These are phyloP conservation scores for Drosophila diplacantha DNA, from an alignment of 2,888 invertebrate genomes.

Conservation along the genomic window DNA sequence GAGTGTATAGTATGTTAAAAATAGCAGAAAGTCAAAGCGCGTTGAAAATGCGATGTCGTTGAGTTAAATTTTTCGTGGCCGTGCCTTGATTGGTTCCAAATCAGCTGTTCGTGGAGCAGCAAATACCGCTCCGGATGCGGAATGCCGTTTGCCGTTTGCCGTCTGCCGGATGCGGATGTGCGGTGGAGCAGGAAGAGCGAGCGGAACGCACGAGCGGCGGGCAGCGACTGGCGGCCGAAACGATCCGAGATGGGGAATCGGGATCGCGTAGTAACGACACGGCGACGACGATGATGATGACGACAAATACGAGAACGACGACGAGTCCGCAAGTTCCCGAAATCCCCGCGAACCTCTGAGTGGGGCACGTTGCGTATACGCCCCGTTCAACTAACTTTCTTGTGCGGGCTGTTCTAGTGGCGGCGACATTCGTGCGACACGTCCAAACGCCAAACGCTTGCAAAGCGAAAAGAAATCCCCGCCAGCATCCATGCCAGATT, in stretches of 20 bases:
- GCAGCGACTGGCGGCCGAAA: constrained; percentile 55
- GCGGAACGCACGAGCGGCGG: constrained; percentile 67
- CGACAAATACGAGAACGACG: not conserved
- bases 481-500: constrained; percentile 32
- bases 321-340: constrained; percentile 15
- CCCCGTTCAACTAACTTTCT: constrained; percentile 55
- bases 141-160: not conserved
- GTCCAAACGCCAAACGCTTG: constrained; percentile 70
- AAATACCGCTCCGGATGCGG: constrained; percentile 23
- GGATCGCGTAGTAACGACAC: constrained; percentile 39
- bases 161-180: constrained; percentile 27
- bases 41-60: constrained; percentile 32
- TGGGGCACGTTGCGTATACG: constrained; percentile 55
- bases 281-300: constrained; percentile 3
- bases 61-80: constrained; percentile 2
- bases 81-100: constrained; percentile 32
- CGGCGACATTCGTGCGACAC: constrained; percentile 68
- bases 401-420: constrained; percentile 40
- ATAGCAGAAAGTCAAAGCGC: constrained; percentile 55
- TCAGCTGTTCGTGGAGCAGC: constrained; percentile 20
- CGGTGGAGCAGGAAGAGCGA: constrained; percentile 30
- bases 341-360: constrained; percentile 14
- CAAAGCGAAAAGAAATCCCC: constrained; percentile 67
- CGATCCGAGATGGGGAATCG: constrained; percentile 18
- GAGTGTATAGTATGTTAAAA: constrained; percentile 50